Evolutionary conservation across 1,140 invertebrate genomes (phyloP), one percentile per base, ranked within the genome.

Genomic region (Penaeus indicus): DNA sequence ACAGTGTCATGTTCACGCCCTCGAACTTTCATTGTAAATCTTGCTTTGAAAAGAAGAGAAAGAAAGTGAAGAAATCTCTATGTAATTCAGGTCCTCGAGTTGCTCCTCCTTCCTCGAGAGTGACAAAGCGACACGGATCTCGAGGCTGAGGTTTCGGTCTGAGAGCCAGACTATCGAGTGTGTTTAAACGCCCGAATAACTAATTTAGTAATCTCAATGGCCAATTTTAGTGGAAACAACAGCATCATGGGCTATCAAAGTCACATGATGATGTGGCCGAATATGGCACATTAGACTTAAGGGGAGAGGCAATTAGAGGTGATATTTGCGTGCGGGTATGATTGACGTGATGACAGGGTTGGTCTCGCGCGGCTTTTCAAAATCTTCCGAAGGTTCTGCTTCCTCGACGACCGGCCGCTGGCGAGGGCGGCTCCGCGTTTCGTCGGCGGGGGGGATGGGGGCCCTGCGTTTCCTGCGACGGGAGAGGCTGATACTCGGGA

Each of bases 271-370:
- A 42, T 18, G 19, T 10, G 60, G n/a, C 25, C 62, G 61, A 64
- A 25, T 64, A 38, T 21, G 18, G 81, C 81, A 83, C 81, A 83
- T 83, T 64, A 63, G 81, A 27, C 81, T 83, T 64, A 83, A 61
- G 62, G 81, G 11, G n/a, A 32, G 81, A 63, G 64, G 81, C 64
- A 64, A 83, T 83, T 83, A 83, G 27, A 38, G 81, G 60, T 83
- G 81, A 83, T 83, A 83, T 83, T 83, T 64, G 81, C 81, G 81
- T 83, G 81, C 62, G 81, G 62, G 81, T 83, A 38, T 83, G 81
- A 83, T 32, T 83, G 81, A 83, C 81, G 81, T 83, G 81, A 83
- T 83, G 81, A 83, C 81, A 67, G 62, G 61, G 61, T 83, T 63
- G 81, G 81, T 67, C 81, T 64, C 61, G 61, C 81, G 61, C 54